Evolutionary conservation across 2,797 vertebrate genomes (phyloP), one percentile per base, ranked within the genome.

Genomic region (Tiaroga cobitis): DNA sequence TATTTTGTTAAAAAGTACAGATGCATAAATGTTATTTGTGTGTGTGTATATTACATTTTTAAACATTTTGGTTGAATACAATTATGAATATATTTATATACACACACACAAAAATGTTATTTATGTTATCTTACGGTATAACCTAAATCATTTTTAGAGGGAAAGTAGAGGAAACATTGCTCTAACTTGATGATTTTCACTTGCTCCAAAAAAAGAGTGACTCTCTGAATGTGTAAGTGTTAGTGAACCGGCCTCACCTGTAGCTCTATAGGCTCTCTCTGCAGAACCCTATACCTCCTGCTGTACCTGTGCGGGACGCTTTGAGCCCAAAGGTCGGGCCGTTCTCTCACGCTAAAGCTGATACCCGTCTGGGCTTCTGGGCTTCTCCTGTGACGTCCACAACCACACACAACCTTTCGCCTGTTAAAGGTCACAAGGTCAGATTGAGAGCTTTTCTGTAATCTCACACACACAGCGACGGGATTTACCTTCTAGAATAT

Each of bases 261-360:
- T 24, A 46, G 15, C 2, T 59, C 75, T 77, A 77, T 77, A 77
- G 34, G 34, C 63, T 65, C 32, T 65, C 70, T 46, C 46, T 46
- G 4, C 13, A 51, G 77, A 34, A 59, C 83, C n/a, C 63, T 87
- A 83, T 84, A 83, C 72, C 85, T 51, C 39, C 68, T 81, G 88
- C 86, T 87, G 85, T 73, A 85, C 80, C 78, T 73, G 74, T 65
- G 49, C 65, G 41, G 21, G 81, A 86, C 78, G 70, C 78, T 86
- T 67, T 16, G 61, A 63, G 26, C 61, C 15, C 26, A 89, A 87
- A 87, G 65, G 90, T 90, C 87, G 74, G 21, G 24, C 39, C 72
- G 82, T 89, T 90, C 88, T 88, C 87, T 88, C 39, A 49, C 16
- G 67, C 79, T 82, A 51, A 90, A 89, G 85, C 80, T 73, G 81